These are phyloP conservation scores for Dermolepida albohirtum DNA, from an alignment of 2,888 invertebrate genomes.

Conservation along the genomic window DNA sequence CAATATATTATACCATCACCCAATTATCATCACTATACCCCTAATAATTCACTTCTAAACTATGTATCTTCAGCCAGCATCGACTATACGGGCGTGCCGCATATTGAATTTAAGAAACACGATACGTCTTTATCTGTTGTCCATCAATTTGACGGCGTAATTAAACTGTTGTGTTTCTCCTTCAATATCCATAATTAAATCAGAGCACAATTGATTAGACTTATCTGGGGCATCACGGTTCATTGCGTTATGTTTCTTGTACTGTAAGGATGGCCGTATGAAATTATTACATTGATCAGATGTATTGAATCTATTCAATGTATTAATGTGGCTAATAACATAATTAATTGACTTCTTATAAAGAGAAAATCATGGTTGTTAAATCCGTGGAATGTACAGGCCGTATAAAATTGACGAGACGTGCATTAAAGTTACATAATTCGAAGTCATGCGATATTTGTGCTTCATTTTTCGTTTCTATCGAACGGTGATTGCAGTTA, in stretches of 20 bases:
- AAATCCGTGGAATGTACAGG: too few species aligned
- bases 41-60: conserved; percentile 30
- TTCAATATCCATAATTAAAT: conserved; percentile 26
- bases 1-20: conserved; percentile 6
- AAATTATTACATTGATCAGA: conserved; percentile 23
- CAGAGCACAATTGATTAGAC: conserved; percentile 33
- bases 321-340: too few species aligned
- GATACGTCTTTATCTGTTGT: conserved; percentile 32
- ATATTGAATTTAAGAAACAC: conserved; percentile 32
- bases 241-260: neutral
- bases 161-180: conserved; percentile 31
- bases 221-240: conserved; percentile 13
- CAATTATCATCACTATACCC: conserved; percentile 7
- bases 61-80: conserved; percentile 21
- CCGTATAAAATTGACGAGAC: too few species aligned
- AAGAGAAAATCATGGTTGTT: too few species aligned
- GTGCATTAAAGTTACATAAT: too few species aligned
- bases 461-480: too few species aligned
- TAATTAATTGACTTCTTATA: too few species aligned
- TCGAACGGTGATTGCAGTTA: too few species aligned
- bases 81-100: conserved; percentile 17
- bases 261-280: neutral
- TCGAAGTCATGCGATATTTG: too few species aligned
- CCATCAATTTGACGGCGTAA: conserved; percentile 32
- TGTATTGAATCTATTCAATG: too few species aligned